Percentiles rank a stretch among this genome's conserved stretches.
Evolutionary conservation across 2,797 vertebrate species (phyloP).

Genomic region (Coluber constrictor): DNA sequence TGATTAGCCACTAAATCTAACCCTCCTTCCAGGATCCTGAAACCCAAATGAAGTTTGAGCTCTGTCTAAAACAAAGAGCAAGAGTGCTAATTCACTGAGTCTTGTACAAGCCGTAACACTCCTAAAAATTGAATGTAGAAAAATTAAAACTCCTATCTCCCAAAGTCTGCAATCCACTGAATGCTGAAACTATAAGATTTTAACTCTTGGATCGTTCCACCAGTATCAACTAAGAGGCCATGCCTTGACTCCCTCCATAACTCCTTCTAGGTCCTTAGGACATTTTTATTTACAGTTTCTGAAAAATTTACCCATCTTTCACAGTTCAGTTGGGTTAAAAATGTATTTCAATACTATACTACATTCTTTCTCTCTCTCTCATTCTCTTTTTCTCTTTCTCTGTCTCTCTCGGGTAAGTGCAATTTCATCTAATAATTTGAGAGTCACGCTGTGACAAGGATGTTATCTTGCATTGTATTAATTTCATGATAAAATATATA

Average conservation of each 20-base stretch:
- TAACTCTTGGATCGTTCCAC: background rate
- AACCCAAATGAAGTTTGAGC: background rate
- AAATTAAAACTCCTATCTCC: background rate
- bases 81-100: background rate
- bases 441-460: constrained; percentile 45
- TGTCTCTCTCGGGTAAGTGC: constrained; percentile 56
- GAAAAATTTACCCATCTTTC: constrained; percentile 13
- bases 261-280: background rate
- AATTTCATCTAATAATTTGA: constrained; percentile 53
- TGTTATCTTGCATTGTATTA: constrained; percentile 42
- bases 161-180: background rate
- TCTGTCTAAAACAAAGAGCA: background rate
- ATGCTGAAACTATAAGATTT: background rate
- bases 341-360: constrained; percentile 44
- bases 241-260: background rate
- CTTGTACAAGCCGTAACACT: background rate
- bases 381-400: constrained; percentile 8
- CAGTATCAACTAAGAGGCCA: no score
- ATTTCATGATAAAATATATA: constrained; percentile 42
- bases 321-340: constrained; percentile 51
- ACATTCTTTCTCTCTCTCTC: constrained; percentile 38
- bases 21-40: background rate
- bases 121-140: background rate
- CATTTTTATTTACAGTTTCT: background rate
- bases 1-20: background rate